Base-by-base conservation (phyloP, 2,797 vertebrate genomes). In the Coregonus ussuriensis region DNA sequence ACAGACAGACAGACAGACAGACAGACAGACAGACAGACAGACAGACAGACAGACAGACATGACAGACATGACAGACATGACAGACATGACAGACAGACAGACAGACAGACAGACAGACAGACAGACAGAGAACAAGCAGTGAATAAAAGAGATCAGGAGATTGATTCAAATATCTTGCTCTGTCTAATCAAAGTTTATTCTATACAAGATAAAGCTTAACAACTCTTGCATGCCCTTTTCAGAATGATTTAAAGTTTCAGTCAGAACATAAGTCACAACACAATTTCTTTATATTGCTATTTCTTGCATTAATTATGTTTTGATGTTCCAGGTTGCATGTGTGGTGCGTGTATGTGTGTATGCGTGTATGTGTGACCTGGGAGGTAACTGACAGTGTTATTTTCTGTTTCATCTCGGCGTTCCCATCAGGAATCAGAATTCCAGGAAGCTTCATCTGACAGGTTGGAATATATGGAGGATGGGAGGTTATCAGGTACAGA, bases 401-500 rank as follows among this genome's bases (percentile, higher is more conserved):
- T 74, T 89, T 91, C 83, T 89, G 70, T 86, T 85, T 73, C 82
- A 76, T 31, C 16, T 31, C 21, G 78, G 85, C 79, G 53, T 33
- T 80, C 72, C 79, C 79, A 82, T 82, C 88, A 93, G 93, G 90
- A 91, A 77, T 86, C 88, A 84, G 87, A 88, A 86, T 85, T 91
- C 82, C 93, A 92, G 94, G 93, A 94, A 93, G 87, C 84, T 2
- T 79, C 70, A 47, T 85, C 88, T 79, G 88, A 91, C 91, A 89
- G 88, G 88, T 91, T 81, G 56, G 89, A 91, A 85, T 81, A 87
- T 75, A 84, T 89, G 80, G 89, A 92, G 84, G 88, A 93, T 89
- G 91, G 88, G 90, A 83, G 87, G 77, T 91, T 94, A 93, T 95
- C 93, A 94, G 92, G 93, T 95, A 94, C 1, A 82, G 84, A 91